Conservation (phyloP, 2,888 invertebrate species). For the Drosophila histrio region DNA sequence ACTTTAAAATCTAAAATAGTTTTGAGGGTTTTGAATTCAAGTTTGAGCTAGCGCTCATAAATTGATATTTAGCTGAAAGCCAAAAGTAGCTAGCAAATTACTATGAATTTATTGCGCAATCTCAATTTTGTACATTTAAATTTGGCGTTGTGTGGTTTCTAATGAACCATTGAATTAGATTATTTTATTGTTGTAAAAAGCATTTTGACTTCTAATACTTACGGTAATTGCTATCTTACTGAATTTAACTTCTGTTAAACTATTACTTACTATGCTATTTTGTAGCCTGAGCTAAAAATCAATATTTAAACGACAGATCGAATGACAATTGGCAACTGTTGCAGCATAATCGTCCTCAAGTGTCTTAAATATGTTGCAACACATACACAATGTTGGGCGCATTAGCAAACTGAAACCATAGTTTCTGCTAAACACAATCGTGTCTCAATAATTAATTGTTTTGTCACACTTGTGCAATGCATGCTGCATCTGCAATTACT, state of each 20-base stretch:
- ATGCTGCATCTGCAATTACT: constrained; percentile 54
- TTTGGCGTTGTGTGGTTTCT: too few relatives aligned
- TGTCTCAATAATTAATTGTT: constrained; percentile 55
- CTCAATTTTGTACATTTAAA: too few relatives aligned
- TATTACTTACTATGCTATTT: too few relatives aligned
- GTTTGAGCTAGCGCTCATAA: constrained; percentile 39
- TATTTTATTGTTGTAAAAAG: too few relatives aligned
- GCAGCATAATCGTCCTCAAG: constrained; percentile 23
- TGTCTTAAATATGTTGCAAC: constrained; percentile 43
- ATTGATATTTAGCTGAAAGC: constrained; percentile 56
- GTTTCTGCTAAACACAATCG: constrained; percentile 25
- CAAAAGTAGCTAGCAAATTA: constrained; percentile 35
- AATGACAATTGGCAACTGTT: constrained; percentile 30
- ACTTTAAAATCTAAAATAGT: constrained; percentile 46
- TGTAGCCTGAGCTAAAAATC: constrained; percentile 30
- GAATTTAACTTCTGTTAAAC: too few relatives aligned
- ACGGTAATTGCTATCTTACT: too few relatives aligned
- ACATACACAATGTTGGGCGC: constrained; percentile 45
- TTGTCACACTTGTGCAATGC: constrained; percentile 63
- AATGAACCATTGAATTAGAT: too few relatives aligned
- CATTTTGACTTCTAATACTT: too few relatives aligned
- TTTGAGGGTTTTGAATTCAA: constrained; percentile 20
- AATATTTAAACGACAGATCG: constrained; percentile 23
- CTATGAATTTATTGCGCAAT: constrained; percentile 9
- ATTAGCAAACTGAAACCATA: constrained; percentile 4